These are phyloP conservation scores for Apodemia duryi DNA, from an alignment of 2,888 invertebrate genomes.

Conservation along the genomic window DNA sequence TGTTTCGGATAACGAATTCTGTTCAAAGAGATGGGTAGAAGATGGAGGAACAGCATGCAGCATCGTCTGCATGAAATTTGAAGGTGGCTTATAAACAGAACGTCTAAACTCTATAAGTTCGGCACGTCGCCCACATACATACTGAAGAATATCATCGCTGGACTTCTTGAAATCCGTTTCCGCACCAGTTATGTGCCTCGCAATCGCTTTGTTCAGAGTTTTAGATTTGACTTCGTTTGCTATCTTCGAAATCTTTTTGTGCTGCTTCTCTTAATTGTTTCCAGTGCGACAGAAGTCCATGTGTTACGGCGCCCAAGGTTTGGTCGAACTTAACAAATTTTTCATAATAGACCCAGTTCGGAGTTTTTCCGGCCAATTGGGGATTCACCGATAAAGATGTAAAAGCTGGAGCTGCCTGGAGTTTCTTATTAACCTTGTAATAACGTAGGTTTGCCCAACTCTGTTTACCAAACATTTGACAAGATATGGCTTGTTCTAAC, in stretches of 20 bases:
- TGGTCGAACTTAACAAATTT: conserved; percentile 18
- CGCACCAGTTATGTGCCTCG: too few relatives aligned
- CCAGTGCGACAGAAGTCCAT: conserved; percentile 17
- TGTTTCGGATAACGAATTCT: too few relatives aligned
- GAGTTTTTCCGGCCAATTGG: conserved; percentile 11
- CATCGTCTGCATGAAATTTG: too few relatives aligned
- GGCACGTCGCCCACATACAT: not conserved
- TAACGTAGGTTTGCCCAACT: conserved; percentile 3
- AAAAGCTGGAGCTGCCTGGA: conserved; percentile 15
- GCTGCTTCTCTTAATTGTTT: conserved; percentile 18
- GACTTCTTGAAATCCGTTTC: too few relatives aligned
- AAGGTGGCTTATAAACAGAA: not conserved
- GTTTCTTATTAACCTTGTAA: conserved; percentile 2
- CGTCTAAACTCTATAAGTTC: not conserved
- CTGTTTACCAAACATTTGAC: conserved; percentile 15
- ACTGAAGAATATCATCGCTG: too few relatives aligned
- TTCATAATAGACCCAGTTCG: conserved; percentile 14
- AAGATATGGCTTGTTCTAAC: conserved; percentile 13
- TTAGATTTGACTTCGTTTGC: too few relatives aligned
- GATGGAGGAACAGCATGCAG: too few relatives aligned
- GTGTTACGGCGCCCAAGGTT: conserved; percentile 16
- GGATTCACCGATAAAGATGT: conserved; percentile 10
- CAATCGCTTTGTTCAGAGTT: too few relatives aligned
- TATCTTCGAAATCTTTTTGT: conserved; percentile 11
- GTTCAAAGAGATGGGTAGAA: too few relatives aligned